These are phyloP conservation scores for Limnodromus scolopaceus DNA, from an alignment of 2,797 vertebrate genomes.

Conservation along the genomic window DNA sequence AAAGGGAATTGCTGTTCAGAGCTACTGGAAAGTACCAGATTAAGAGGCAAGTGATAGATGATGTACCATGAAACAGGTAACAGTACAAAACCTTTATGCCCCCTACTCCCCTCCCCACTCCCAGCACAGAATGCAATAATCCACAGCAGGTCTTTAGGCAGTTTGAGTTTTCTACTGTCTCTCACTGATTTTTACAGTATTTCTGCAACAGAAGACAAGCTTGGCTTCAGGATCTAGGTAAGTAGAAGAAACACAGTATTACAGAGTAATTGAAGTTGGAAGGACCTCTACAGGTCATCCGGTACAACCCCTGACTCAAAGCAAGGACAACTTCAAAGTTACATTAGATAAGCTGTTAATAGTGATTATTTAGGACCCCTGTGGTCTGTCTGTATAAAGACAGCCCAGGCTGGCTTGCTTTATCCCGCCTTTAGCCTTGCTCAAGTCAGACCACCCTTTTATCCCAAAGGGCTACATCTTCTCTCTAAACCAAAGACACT, in stretches of 20 bases:
- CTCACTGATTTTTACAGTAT: not conserved
- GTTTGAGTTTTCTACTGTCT: not conserved
- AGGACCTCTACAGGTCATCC: not conserved
- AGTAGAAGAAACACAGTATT: not conserved
- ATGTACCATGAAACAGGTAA: not conserved
- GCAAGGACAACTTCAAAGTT: slow-evolving; percentile 20
- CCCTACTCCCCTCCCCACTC: not conserved
- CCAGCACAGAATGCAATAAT: not conserved
- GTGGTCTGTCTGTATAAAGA: not conserved
- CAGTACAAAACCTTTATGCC: not conserved
- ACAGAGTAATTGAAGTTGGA: not conserved
- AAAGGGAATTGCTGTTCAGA: not conserved
- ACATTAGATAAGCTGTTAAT: not conserved
- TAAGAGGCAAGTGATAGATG: not conserved
- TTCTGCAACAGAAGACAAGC: not conserved
- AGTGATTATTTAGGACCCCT: slow-evolving; percentile 19
- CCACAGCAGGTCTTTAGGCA: not conserved
- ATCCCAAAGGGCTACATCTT: not conserved
- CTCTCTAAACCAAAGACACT: not conserved
- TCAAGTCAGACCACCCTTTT: not conserved
- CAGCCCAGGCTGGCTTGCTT: not conserved
- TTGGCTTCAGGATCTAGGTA: not conserved
- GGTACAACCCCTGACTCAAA: not conserved
- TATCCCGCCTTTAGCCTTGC: not conserved
- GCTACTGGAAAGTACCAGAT: not conserved